These are phyloP conservation scores for Catharus fuscescens DNA, from an alignment of 2,113 vertebrate species.

Conservation along the genomic window DNA sequence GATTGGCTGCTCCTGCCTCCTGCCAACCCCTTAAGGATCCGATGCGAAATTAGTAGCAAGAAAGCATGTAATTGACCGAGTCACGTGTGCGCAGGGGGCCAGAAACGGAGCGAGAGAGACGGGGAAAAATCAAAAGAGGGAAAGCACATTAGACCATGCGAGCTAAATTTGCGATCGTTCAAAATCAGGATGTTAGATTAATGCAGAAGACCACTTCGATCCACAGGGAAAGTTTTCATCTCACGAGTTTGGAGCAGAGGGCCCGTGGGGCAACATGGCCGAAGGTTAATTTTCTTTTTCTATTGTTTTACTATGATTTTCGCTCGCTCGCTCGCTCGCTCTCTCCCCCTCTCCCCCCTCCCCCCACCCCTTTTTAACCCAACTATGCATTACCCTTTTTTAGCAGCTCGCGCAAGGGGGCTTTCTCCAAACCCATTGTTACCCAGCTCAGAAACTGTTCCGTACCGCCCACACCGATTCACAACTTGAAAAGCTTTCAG, in stretches of 20 bases:
- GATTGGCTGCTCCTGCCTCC: constrained; percentile 80
- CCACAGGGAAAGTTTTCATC: constrained; percentile 93
- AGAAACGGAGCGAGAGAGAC: constrained; percentile 82
- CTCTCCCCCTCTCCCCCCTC: background rate
- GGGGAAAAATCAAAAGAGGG: constrained; percentile 87
- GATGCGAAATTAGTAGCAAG: constrained; percentile 90
- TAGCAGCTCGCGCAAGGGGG: constrained; percentile 69
- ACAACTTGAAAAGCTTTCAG: constrained; percentile 79
- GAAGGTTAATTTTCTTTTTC: constrained; percentile 92
- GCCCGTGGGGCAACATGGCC: constrained; percentile 99
- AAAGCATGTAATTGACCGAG: constrained; percentile 94
- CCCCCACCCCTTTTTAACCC: constrained; percentile 48
- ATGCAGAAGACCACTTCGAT: constrained; percentile 88
- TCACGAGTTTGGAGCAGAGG: constrained; percentile 91
- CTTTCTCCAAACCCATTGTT: constrained; percentile 84
- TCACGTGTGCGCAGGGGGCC: constrained; percentile 94
- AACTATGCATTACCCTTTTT: constrained; percentile 69
- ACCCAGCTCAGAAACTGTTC: constrained; percentile 77
- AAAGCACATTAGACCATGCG: constrained; percentile 97
- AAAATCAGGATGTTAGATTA: constrained; percentile 94
- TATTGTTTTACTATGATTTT: constrained; percentile 76
- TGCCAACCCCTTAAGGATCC: constrained; percentile 79
- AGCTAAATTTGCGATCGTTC: constrained; percentile 90
- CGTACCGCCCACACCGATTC: constrained; percentile 82
- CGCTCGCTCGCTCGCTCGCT: constrained; percentile 33